These are phyloP conservation scores for Cyanistes caeruleus DNA, from an alignment of 2,113 vertebrate genomes.

Conservation along the genomic window DNA sequence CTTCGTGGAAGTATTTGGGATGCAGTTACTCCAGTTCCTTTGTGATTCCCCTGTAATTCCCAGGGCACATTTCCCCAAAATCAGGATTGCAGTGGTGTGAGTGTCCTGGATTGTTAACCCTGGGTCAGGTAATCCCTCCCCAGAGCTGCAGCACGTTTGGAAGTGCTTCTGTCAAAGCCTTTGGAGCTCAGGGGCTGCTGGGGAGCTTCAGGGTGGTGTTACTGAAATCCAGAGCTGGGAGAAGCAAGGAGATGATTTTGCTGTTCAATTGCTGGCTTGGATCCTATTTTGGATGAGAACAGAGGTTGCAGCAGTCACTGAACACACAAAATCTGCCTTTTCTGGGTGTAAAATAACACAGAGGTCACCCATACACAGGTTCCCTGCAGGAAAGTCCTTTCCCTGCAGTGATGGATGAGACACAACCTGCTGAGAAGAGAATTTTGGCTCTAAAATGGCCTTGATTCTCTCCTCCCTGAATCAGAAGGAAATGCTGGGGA, in stretches of 20 bases:
- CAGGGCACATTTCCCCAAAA: neutral
- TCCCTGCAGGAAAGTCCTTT: neutral
- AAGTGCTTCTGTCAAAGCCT: neutral
- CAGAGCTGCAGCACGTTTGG: neutral
- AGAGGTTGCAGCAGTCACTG: neutral
- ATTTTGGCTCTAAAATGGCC: neutral
- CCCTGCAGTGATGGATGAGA: neutral
- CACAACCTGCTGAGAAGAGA: neutral
- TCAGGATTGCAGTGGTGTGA: neutral
- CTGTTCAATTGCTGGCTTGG: neutral
- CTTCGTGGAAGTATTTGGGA: accelerated
- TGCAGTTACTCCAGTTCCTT: neutral
- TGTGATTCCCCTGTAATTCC: neutral
- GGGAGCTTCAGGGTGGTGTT: neutral
- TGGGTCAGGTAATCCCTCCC: neutral
- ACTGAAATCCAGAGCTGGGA: neutral
- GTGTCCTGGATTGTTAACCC: neutral
- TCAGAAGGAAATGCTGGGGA: neutral
- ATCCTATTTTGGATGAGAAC: neutral
- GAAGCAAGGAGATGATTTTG: neutral
- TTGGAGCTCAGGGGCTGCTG: neutral
- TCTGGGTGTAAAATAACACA: neutral
- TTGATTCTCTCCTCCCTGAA: neutral
- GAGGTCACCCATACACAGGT: neutral
- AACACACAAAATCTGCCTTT: neutral